These are phyloP conservation scores for Nudaria mundana DNA, from an alignment of 2,888 invertebrate species.

Conservation along the genomic window DNA sequence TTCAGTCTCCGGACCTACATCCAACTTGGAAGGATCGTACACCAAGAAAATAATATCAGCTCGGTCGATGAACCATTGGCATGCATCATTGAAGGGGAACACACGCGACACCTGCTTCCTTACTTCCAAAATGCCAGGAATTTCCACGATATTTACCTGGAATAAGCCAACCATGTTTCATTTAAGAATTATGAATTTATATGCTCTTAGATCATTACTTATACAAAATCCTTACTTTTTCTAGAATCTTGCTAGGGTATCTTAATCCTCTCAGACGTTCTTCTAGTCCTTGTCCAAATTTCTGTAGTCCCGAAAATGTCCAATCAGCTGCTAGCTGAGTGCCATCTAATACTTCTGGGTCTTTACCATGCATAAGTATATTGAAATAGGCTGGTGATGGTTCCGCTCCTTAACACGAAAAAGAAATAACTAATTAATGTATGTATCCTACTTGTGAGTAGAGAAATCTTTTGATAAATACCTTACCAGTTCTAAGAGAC, in stretches of 20 bases:
- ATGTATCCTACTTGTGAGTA: no score
- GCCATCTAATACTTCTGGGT: slow-evolving; percentile 92
- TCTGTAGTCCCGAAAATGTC: slow-evolving; percentile 96
- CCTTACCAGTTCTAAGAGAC: slow-evolving; percentile 93
- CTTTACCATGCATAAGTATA: slow-evolving; percentile 93
- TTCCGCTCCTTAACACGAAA: slow-evolving; percentile 87
- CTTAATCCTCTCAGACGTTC: slow-evolving; percentile 91
- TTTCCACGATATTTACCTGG: slow-evolving; percentile 97
- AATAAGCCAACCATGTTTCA: slow-evolving; percentile 8
- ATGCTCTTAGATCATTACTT: neutral
- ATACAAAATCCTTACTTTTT: slow-evolving; percentile 87
- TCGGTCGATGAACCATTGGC: slow-evolving; percentile 98
- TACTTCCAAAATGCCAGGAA: slow-evolving; percentile 96
- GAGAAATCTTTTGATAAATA: neutral
- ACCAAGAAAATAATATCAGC: slow-evolving; percentile 97
- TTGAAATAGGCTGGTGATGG: slow-evolving; percentile 96
- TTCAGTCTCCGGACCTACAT: slow-evolving; percentile 97
- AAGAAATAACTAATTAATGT: neutral
- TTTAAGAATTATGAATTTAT: neutral
- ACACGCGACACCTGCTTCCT: slow-evolving; percentile 95
- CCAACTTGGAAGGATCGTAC: slow-evolving; percentile 97
- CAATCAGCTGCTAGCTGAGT: slow-evolving; percentile 97
- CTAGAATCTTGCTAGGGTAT: slow-evolving; percentile 90
- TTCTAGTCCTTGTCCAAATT: slow-evolving; percentile 96
- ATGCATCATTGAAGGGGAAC: slow-evolving; percentile 97